Percentiles rank a stretch among this genome's conserved stretches.
phyloP scores from a whole-genome alignment of 2,888 invertebrate species.

The Linnaemya vulpina region DNA sequence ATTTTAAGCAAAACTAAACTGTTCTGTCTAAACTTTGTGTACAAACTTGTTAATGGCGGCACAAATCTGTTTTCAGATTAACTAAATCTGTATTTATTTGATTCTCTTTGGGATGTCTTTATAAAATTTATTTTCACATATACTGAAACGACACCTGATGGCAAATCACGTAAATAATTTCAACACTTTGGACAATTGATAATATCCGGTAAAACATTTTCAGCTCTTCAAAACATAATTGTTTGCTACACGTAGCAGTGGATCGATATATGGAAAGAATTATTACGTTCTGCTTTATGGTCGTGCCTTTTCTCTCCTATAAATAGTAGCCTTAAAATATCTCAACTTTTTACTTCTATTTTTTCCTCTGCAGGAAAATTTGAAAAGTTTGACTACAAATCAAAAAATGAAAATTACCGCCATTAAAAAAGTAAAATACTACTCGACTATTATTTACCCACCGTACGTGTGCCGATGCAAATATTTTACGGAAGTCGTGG shows the following conservation, averaged over 20 bases:
- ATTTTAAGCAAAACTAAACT: no score
- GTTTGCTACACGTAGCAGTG: conserved; percentile 36
- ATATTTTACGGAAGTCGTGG: conserved; percentile 80
- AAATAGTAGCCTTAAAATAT: background rate
- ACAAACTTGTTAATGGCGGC: no score
- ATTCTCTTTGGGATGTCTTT: conserved; percentile 23
- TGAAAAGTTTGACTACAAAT: conserved; percentile 79
- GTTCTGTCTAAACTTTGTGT: no score
- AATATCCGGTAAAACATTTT: conserved; percentile 77
- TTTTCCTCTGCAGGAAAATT: conserved; percentile 77
- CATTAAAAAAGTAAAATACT: conserved; percentile 78
- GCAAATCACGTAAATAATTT: conserved; percentile 80
- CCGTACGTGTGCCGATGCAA: conserved; percentile 78
- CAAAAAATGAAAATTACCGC: conserved; percentile 76
- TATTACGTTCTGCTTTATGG: conserved; percentile 2
- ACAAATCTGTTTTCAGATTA: no score
- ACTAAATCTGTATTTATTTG: background rate
- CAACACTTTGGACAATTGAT: conserved; percentile 81
- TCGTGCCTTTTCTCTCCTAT: background rate
- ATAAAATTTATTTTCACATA: conserved; percentile 78
- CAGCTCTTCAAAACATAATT: conserved; percentile 27
- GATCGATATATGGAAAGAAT: conserved; percentile 21
- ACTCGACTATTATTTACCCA: conserved; percentile 78
- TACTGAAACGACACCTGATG: conserved; percentile 80
- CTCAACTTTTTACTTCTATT: conserved; percentile 10